A percentile compares a stretch with the other conserved stretches of the same genome.
phyloP scores from a whole-genome alignment of 2,888 invertebrate genomes.

The Drosophila percnosoma region DNA sequence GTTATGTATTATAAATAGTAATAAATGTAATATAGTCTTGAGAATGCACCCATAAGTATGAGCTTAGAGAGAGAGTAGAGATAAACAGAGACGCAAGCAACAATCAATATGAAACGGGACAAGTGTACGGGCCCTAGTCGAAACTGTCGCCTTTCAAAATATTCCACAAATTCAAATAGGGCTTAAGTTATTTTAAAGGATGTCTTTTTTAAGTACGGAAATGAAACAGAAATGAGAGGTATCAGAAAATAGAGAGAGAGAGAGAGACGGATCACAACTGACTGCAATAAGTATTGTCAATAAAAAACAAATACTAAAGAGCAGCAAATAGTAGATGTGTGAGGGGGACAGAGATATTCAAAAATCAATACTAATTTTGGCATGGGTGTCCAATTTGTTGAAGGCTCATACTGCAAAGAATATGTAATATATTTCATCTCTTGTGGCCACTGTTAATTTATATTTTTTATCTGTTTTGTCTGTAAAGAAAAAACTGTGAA shows the following conservation, averaged over 20 bases:
- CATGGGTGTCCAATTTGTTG: not conserved
- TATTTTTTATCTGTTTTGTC: not conserved
- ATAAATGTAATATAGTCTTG: not conserved
- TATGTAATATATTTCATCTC: not conserved
- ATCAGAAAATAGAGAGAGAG: not conserved
- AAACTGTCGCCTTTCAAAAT: not conserved
- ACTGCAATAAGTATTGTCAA: not conserved
- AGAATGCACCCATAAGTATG: not conserved
- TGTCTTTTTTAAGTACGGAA: not conserved
- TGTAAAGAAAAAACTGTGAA: not conserved
- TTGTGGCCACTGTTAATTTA: not conserved
- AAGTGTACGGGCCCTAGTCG: not conserved
- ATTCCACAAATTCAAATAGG: not conserved
- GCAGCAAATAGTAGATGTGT: not conserved
- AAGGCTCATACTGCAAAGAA: not conserved
- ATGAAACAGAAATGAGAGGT: not conserved
- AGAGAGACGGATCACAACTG: not conserved
- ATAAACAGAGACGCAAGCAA: not conserved
- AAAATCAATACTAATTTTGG: not conserved
- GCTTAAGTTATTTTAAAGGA: not conserved
- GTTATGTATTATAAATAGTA: not conserved
- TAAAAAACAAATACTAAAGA: not conserved
- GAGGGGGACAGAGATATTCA: not conserved
- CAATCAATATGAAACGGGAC: not conserved
- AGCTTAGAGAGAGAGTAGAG: not conserved